Evolutionary conservation across 2,888 invertebrate species (phyloP).

Genomic region (Euphydryas editha): DNA sequence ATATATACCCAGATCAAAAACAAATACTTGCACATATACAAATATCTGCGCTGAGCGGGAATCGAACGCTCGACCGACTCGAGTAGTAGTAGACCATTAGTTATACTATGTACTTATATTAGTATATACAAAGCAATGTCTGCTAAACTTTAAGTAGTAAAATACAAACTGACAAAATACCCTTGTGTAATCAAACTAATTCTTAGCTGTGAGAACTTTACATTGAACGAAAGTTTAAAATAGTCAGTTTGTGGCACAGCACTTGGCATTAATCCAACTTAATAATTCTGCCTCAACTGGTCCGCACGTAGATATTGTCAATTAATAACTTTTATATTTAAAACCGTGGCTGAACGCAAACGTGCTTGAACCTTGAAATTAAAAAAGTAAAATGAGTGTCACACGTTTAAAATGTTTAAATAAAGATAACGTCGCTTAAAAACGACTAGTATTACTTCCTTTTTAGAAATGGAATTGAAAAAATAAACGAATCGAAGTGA

Average conservation of each 20-base stretch:
- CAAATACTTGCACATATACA: too few species aligned
- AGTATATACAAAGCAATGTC: too few species aligned
- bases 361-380: not conserved
- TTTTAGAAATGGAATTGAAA: too few species aligned
- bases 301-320: conserved; percentile 20
- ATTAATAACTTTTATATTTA: conserved; percentile 12
- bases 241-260: conserved; percentile 30
- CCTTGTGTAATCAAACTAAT: too few species aligned
- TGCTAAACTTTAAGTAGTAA: too few species aligned
- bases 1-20: too few species aligned
- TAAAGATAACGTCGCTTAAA: not conserved
- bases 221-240: conserved; percentile 36
- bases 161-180: too few species aligned
- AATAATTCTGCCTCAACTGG: conserved; percentile 20
- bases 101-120: too few species aligned
- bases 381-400: not conserved
- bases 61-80: too few species aligned
- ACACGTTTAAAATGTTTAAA: not conserved
- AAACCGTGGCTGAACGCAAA: conserved; percentile 4
- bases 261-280: conserved; percentile 32
- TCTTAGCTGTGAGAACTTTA: not conserved
- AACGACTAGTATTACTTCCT: not conserved
- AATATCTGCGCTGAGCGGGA: too few species aligned
- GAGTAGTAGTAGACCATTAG: too few species aligned
- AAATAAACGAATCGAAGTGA: too few species aligned